phyloP scores from a whole-genome alignment of 2,888 invertebrate species.

The Trissolcus brochymenae region DNA sequence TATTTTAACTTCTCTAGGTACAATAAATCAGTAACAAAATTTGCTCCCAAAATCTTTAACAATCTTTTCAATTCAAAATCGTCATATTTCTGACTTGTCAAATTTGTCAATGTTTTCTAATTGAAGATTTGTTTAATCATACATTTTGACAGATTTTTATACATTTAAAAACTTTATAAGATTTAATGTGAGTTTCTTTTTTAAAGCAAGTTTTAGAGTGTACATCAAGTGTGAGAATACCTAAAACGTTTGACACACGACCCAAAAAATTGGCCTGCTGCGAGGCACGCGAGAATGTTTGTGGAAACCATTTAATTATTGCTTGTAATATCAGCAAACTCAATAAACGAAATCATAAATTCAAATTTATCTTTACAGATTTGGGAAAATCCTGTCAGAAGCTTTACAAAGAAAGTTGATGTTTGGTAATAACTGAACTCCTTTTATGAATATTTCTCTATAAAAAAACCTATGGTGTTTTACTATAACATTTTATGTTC shows the following conservation, averaged over 20 bases:
- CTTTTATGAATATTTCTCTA: slow-evolving; percentile 32
- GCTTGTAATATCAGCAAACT: slow-evolving; percentile 3
- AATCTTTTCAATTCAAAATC: neutral
- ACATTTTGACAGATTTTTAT: too few relatives aligned
- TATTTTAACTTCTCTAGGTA: neutral
- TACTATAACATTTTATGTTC: slow-evolving; percentile 29
- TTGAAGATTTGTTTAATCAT: too few relatives aligned
- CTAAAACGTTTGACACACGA: too few relatives aligned
- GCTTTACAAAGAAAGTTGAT: slow-evolving; percentile 37
- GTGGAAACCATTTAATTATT: neutral
- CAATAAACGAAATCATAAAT: slow-evolving; percentile 35
- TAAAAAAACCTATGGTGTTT: slow-evolving; percentile 26
- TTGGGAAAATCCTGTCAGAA: slow-evolving; percentile 37
- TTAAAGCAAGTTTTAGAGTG: too few relatives aligned
- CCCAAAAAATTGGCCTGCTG: neutral
- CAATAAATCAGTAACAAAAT: too few relatives aligned
- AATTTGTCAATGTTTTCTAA: neutral
- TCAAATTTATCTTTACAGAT: slow-evolving; percentile 32
- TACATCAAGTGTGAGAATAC: too few relatives aligned
- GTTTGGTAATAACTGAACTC: slow-evolving; percentile 40
- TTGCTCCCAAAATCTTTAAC: neutral
- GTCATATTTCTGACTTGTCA: neutral
- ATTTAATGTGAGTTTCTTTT: too few relatives aligned
- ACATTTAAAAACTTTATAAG: too few relatives aligned
- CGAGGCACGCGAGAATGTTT: neutral